Evolutionary conservation across 2,113 vertebrate species (phyloP), one percentile per base, ranked within the genome.

Genomic region (Podocnemis expansa): DNA sequence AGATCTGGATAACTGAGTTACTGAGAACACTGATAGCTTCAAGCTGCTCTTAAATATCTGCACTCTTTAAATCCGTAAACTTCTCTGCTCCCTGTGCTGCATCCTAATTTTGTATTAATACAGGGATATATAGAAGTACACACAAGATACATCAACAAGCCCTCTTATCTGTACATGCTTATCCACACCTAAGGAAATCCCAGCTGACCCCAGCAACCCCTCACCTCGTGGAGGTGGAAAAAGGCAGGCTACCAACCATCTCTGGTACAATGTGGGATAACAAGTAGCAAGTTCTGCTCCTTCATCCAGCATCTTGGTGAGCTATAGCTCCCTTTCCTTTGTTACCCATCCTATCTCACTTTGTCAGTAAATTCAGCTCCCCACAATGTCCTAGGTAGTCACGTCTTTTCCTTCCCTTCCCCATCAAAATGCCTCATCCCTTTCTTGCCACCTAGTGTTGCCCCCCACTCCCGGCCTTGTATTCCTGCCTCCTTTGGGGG

Each of bases 101-200:
- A n/a, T 19, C 34, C n/a, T n/a, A n/a, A n/a, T n/a, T n/a, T n/a
- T n/a, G n/a, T n/a, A n/a, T n/a, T n/a, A n/a, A n/a, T n/a, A n/a
- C n/a, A n/a, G n/a, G n/a, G n/a, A n/a, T n/a, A n/a, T n/a, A n/a
- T n/a, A n/a, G n/a, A n/a, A n/a, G n/a, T n/a, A n/a, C n/a, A n/a
- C n/a, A n/a, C n/a, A n/a, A n/a, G n/a, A n/a, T n/a, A n/a, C n/a
- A n/a, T n/a, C n/a, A n/a, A n/a, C n/a, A n/a, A n/a, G n/a, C n/a
- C n/a, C n/a, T 8, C 17, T 41, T 56, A 17, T 0, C 0, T 1
- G 16, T 4, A 1, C 38, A 38, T 63, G 31, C 31, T 63, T 63
- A 63, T 3, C 17, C 9, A 24, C 16, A 83, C 76, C 56, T 75
- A 75, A 55, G 24, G 24, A 38, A 0, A 0, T 34, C 63, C 5